Base-by-base conservation (phyloP, 2,113 vertebrate species). In the Vicugna pacos region DNA sequence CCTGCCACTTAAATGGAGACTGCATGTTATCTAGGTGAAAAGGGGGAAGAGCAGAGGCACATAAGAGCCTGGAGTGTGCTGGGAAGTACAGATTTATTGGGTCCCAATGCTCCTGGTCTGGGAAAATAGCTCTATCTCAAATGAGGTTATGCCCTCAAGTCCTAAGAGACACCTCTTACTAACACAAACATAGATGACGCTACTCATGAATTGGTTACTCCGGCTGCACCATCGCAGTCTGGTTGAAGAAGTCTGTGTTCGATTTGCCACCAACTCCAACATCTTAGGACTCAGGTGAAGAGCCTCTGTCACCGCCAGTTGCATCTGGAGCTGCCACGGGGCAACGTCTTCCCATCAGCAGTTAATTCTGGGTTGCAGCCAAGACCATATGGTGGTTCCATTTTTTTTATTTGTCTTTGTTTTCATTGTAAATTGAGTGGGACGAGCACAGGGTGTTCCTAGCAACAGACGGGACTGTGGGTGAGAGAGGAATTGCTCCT, bases 401-500 rank as follows among this genome's bases (percentile, higher is more conserved):
- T 96, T 88, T 77, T 70, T 42, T 79, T 87, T 35, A 48, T 75
- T 81, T 65, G 70, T 48, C 72, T 97, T 96, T 96, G 97, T 97
- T 96, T 97, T 96, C 65, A n/a, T 46, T 75, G 58, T 60, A 48
- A 89, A 77, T 93, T 84, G 69, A 91, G 69, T 28, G 16, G 12
- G 19, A 62, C 19, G 48, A 96, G 93, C 93, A 97, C 95, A 97
- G 72, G 65, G 62, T 96, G 95, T 96, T 95, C 95, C 93, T 91
- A 94, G 94, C 91, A 90, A 93, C 76, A 60, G 58, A 77, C 76
- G 3, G 32, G 69, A 32, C 90, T 52, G 69, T 38, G 83, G 94
- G 42, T 6, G 32, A 89, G 82, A 90, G 70, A 94, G 58, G 89
- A 91, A 96, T 93, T 84, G 89, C 20, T 95, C 89, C 81, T 94